These are phyloP conservation scores for Numenius phaeopus DNA, from an alignment of 2,797 vertebrate species.

Conservation along the genomic window DNA sequence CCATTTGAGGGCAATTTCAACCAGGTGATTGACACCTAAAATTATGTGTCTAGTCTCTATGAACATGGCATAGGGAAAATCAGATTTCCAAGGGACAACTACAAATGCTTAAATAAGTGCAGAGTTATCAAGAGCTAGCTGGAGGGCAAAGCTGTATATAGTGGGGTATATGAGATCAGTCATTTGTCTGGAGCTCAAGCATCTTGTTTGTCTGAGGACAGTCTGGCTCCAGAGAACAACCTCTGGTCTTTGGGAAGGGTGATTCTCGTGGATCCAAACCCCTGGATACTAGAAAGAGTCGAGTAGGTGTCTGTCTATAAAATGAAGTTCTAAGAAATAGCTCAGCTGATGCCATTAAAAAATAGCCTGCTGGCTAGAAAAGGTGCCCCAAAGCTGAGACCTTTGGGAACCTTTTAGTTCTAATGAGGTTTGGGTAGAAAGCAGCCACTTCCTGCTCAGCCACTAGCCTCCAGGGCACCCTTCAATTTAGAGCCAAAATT, in stretches of 20 bases:
- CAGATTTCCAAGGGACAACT: not conserved
- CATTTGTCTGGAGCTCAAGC: not conserved
- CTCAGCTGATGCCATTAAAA: not conserved
- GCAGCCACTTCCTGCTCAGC: not conserved
- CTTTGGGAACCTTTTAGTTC: not conserved
- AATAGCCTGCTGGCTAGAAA: not conserved
- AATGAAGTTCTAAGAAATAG: not conserved
- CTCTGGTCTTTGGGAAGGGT: not conserved
- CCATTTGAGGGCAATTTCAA: not conserved
- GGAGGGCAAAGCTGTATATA: not conserved
- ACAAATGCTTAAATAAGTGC: not conserved
- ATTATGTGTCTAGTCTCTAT: not conserved
- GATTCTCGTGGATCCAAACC: not conserved
- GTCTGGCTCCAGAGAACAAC: not conserved
- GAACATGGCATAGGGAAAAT: not conserved
- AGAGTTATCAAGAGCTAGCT: not conserved
- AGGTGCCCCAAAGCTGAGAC: not conserved
- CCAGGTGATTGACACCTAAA: not conserved
- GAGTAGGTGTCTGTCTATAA: rapidly evolving
- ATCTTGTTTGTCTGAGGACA: not conserved
- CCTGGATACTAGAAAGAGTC: not conserved
- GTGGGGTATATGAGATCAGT: not conserved
- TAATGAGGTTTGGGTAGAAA: not conserved
- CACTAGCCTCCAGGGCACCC: not conserved
- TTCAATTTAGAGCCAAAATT: not conserved